phyloP scores from a whole-genome alignment of 2,113 vertebrate species.

The Sphaerodactylus townsendi region DNA sequence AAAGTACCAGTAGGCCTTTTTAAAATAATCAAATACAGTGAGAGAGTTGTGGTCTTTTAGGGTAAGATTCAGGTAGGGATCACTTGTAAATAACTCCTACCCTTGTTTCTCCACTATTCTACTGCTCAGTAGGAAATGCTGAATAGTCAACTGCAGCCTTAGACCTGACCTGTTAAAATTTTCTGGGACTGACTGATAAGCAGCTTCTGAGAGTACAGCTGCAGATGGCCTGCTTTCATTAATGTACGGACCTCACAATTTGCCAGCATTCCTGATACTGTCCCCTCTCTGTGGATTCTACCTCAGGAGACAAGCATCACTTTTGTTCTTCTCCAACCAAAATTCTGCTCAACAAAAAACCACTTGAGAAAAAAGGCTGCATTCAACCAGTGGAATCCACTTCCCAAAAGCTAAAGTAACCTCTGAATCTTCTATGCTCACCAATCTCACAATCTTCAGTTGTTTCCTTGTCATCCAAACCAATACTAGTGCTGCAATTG shows the following conservation, averaged over 20 bases:
- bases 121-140: not conserved
- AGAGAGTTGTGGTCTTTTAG: slow-evolving; percentile 59
- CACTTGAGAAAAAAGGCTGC: fast-evolving
- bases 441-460: too few relatives aligned
- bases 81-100: slow-evolving; percentile 16
- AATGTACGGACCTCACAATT: fast-evolving
- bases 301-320: not conserved
- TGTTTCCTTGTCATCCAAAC: too few relatives aligned
- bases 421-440: too few relatives aligned
- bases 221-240: not conserved
- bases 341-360: not conserved
- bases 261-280: fast-evolving
- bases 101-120: not conserved
- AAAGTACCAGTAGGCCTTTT: slow-evolving; percentile 37
- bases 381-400: not conserved
- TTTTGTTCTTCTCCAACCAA: not conserved
- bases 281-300: not conserved
- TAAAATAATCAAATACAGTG: slow-evolving; percentile 48
- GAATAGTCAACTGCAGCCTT: not conserved
- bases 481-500: too few relatives aligned
- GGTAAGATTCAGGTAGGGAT: slow-evolving; percentile 36
- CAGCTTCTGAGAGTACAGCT: slow-evolving; percentile 3
- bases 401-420: not conserved
- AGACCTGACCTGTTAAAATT: not conserved
- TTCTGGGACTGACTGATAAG: not conserved